Evolutionary conservation across 2,888 invertebrate genomes (phyloP), one percentile per base, ranked within the genome.

Genomic region (Nomada flava): DNA sequence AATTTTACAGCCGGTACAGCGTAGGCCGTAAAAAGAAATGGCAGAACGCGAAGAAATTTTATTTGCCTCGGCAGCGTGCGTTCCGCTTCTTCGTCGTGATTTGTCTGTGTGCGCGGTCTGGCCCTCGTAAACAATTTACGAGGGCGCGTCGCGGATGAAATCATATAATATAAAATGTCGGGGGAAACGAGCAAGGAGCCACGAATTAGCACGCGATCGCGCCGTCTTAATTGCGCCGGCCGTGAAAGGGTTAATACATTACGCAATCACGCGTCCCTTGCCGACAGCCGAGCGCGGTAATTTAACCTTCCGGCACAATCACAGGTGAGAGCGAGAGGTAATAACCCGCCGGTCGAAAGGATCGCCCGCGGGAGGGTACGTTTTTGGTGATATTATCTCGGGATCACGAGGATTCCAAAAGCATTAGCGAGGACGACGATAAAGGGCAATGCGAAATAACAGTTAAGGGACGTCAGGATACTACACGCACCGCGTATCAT

Each of bases 21-120:
- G 42, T 73, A 69, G 65, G 60, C 83, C 71, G 74, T 86, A 87
- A 86, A 86, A 78, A 65, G 62, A 60, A 67, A 83, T 57, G 73
- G 55, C 23, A 62, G 67, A 47, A 70, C 55, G 60, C 76, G 44
- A 68, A 76, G 80, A 86, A 86, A 86, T 88, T 87, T 84, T 84
- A 85, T 83, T 82, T 77, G 47, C 42, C 36, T 15, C 44, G 42
- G 47, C 2, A 60, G 23, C 26, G 29, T n/a, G 70, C 29, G 68
- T 59, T 29, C 29, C 59, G 20, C 60, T 67, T 68, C 69, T 60
- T 52, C 50, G 62, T 11, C 23, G 29, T 57, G 60, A 75, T 85
- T 79, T 52, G 23, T 50, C n/a, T 42, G 44, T 26, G 36, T 50
- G 73, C 63, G 69, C 64, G 42, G 47, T 23, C n/a, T 3, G 47